A percentile compares a stretch with the other conserved stretches of the same genome.
These are phyloP conservation scores for Scaptomyza parva DNA, from an alignment of 2,888 invertebrate genomes.

Conservation along the genomic window DNA sequence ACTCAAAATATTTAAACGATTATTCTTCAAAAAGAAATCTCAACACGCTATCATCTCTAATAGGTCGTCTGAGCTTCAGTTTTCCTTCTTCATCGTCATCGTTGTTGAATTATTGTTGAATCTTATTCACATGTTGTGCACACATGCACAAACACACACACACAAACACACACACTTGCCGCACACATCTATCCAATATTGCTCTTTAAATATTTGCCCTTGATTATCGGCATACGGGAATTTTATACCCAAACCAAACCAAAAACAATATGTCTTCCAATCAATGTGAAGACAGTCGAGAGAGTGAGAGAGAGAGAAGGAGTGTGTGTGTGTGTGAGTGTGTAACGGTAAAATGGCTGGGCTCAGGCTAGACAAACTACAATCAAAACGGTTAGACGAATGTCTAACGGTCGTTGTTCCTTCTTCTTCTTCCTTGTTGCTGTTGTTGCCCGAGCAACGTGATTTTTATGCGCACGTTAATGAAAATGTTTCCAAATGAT, in stretches of 20 bases:
- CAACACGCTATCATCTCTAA: conserved; percentile 10
- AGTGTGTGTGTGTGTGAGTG: no score
- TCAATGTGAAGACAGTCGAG: conserved; percentile 40
- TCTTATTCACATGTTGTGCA: conserved; percentile 53
- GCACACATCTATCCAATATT: conserved; percentile 17
- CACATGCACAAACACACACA: conserved; percentile 8
- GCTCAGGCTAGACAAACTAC: conserved; percentile 51
- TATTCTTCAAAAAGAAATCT: background rate
- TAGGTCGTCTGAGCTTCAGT: background rate
- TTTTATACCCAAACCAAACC: conserved; percentile 22
- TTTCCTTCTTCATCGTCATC: background rate
- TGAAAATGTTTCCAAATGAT: conserved; percentile 61
- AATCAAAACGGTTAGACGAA: conserved; percentile 66
- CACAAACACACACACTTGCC: conserved; percentile 6
- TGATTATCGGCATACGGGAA: conserved; percentile 78
- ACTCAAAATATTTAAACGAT: background rate
- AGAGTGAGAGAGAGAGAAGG: background rate
- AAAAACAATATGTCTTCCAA: conserved; percentile 44
- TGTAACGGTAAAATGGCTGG: conserved; percentile 32
- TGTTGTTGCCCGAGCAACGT: conserved; percentile 62
- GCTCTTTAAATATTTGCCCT: conserved; percentile 83
- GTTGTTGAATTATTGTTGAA: conserved; percentile 22
- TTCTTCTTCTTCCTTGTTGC: conserved; percentile 4
- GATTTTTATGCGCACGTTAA: conserved; percentile 71
- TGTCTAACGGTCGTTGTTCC: conserved; percentile 28